Evolutionary conservation across 2,888 invertebrate species (phyloP).

Genomic region (Lucinisca nassula): DNA sequence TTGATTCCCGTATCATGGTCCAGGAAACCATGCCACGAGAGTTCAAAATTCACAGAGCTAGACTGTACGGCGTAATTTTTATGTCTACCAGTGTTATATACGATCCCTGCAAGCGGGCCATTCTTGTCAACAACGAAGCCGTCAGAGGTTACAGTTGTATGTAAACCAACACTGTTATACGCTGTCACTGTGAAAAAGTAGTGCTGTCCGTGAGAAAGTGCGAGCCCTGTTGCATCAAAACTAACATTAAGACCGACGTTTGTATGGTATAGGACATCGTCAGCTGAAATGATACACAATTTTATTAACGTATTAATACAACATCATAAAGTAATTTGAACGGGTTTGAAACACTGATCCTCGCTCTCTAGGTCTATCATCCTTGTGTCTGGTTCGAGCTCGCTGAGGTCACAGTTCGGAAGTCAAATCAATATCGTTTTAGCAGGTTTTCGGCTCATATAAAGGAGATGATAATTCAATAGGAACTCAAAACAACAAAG

Average conservation of each 20-base stretch:
- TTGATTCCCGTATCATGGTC: conserved; percentile 61
- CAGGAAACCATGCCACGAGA: conserved; percentile 59
- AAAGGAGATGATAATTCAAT: no score
- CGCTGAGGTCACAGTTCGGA: no score
- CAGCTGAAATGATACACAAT: conserved; percentile 4
- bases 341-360: no score
- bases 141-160: conserved; percentile 52
- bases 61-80: not conserved
- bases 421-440: no score
- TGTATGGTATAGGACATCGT: not conserved
- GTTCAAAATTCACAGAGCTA: not conserved
- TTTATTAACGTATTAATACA: no score
- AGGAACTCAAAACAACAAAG: no score
- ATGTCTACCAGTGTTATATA: conserved; percentile 53
- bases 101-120: conserved; percentile 46
- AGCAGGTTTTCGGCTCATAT: no score
- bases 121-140: conserved; percentile 53
- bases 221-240: conserved; percentile 3
- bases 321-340: no score
- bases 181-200: conserved; percentile 63
- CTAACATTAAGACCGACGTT: conserved; percentile 26
- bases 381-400: no score
- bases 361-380: no score
- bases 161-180: conserved; percentile 54
- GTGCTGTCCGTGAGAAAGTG: conserved; percentile 45